Percentiles rank a stretch among this genome's conserved stretches.
Evolutionary conservation across 2,113 vertebrate species (phyloP).

Genomic region (Chrysemys picta): DNA sequence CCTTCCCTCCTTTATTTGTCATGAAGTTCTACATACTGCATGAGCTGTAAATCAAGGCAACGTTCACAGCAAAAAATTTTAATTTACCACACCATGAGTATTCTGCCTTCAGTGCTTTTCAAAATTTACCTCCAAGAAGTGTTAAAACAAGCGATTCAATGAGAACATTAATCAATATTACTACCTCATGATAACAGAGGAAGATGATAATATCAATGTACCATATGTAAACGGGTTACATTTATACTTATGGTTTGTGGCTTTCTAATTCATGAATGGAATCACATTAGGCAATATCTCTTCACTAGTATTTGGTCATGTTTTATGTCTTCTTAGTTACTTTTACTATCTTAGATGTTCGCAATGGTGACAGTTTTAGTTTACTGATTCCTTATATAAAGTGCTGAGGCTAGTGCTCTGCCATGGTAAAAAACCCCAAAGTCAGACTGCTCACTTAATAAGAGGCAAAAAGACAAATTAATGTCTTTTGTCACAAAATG

Average conservation of each 20-base stretch:
- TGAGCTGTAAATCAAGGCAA: background rate
- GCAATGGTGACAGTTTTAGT: background rate
- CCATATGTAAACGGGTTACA: accelerated
- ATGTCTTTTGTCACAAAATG: background rate
- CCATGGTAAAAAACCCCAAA: background rate
- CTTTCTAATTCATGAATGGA: background rate
- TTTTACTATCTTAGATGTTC: background rate
- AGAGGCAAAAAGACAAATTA: background rate
- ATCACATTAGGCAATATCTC: background rate
- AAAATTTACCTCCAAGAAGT: background rate
- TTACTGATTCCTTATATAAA: background rate
- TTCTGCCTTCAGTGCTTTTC: background rate
- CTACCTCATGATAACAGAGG: background rate
- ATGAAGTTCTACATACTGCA: too few species aligned
- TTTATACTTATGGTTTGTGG: background rate
- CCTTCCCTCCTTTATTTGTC: background rate
- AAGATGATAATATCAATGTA: background rate
- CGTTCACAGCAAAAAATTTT: background rate
- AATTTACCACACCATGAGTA: accelerated
- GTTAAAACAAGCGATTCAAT: background rate
- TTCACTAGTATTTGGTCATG: background rate
- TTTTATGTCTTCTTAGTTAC: background rate
- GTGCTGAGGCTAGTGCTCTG: too few species aligned
- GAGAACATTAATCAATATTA: background rate
- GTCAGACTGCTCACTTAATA: background rate